phyloP scores from a whole-genome alignment of 2,113 vertebrate genomes.

The Gnathonemus longibarbis region DNA sequence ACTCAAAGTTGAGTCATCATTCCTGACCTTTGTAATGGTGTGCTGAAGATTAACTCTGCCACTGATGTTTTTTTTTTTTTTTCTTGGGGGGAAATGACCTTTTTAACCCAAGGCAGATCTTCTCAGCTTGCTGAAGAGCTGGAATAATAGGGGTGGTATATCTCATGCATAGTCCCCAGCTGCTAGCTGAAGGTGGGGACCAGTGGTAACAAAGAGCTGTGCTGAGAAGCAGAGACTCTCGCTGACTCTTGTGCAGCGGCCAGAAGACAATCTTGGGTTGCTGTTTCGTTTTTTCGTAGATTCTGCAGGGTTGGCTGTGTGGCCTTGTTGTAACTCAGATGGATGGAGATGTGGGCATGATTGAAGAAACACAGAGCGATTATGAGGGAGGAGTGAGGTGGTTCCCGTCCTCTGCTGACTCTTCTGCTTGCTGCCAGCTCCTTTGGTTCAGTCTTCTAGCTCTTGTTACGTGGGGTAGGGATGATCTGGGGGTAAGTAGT shows the following conservation, averaged over 20 bases:
- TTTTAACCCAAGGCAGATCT: constrained; percentile 32
- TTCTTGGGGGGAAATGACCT: constrained; percentile 29
- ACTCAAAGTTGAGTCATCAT: constrained; percentile 25
- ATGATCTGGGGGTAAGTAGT: background rate
- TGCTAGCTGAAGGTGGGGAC: constrained; percentile 35
- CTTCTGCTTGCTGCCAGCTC: constrained; percentile 12
- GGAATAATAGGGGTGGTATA: constrained; percentile 33
- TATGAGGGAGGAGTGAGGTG: background rate
- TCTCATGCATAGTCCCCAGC: constrained; percentile 26
- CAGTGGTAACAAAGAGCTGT: constrained; percentile 27
- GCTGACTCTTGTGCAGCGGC: background rate
- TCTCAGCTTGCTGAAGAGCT: constrained; percentile 38
- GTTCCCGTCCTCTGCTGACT: constrained; percentile 7
- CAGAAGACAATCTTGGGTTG: background rate
- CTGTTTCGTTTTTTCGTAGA: background rate
- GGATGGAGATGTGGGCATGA: background rate
- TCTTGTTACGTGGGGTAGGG: constrained; percentile 12
- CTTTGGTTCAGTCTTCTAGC: constrained; percentile 14
- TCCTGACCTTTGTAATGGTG: constrained; percentile 29
- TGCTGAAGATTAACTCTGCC: constrained; percentile 32
- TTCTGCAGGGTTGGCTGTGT: background rate
- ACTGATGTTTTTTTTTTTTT: constrained; percentile 27
- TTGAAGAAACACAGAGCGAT: background rate
- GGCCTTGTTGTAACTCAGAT: background rate
- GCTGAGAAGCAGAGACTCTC: constrained; percentile 1